Conservation (phyloP, 2,888 invertebrate genomes). For the Andrena chrysosceles region DNA sequence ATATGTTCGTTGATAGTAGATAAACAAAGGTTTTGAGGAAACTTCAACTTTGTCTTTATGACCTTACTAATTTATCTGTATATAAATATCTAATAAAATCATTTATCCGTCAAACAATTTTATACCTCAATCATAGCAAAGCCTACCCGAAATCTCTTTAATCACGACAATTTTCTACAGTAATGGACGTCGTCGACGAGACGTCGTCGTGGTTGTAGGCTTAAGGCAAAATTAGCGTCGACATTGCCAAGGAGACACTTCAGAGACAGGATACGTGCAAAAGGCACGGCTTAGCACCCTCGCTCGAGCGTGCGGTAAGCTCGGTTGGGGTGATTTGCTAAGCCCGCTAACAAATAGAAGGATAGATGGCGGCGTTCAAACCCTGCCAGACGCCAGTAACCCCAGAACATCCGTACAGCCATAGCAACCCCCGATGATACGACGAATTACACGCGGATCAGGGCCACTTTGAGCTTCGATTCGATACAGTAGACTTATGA, state of each 20-base stretch:
- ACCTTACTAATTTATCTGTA: too few relatives aligned
- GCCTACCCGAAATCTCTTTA: neutral
- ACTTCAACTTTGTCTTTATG: too few relatives aligned
- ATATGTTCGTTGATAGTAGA: neutral
- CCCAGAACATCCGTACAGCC: conserved; percentile 60
- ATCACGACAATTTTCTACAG: neutral
- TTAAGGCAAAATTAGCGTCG: conserved; percentile 67
- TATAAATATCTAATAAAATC: too few relatives aligned
- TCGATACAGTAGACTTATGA: conserved; percentile 79
- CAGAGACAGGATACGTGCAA: conserved; percentile 61
- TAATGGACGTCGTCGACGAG: neutral
- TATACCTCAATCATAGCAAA: neutral
- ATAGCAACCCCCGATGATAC: conserved; percentile 59
- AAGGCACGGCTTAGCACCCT: conserved; percentile 82
- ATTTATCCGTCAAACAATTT: too few relatives aligned
- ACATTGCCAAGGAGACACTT: conserved; percentile 57
- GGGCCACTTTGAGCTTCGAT: conserved; percentile 79
- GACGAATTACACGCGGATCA: conserved; percentile 84
- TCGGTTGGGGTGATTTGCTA: conserved; percentile 84
- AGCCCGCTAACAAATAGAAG: conserved; percentile 85
- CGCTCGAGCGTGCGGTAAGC: conserved; percentile 81
- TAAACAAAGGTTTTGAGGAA: too few relatives aligned
- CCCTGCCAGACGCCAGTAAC: conserved; percentile 66
- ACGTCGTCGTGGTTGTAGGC: neutral
- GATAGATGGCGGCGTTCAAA: conserved; percentile 83